A percentile compares a stretch with the other conserved stretches of the same genome.
These are phyloP conservation scores for Sebastes aleutianus DNA, from an alignment of 2,797 vertebrate genomes.

Conservation along the genomic window DNA sequence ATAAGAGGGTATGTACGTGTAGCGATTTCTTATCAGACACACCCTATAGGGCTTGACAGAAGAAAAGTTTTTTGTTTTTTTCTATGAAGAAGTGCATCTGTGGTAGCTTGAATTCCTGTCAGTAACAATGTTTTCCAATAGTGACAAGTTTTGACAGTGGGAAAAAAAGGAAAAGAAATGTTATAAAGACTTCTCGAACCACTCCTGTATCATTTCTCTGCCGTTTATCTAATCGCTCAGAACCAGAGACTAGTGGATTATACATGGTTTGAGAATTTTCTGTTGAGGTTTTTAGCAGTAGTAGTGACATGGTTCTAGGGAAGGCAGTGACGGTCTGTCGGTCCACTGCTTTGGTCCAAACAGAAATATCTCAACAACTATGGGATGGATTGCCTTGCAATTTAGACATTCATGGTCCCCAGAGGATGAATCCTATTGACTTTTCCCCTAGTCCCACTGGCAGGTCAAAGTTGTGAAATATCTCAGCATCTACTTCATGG, in stretches of 20 bases:
- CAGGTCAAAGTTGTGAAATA: background rate
- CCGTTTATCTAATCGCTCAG: background rate
- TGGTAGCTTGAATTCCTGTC: slow-evolving; percentile 10
- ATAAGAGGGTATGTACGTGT: slow-evolving; percentile 1
- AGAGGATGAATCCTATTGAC: background rate
- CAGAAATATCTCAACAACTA: background rate
- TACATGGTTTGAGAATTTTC: background rate
- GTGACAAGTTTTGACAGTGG: slow-evolving; percentile 3
- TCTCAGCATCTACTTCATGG: background rate
- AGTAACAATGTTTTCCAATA: slow-evolving; percentile 2
- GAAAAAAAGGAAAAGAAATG: background rate
- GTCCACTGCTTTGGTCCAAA: background rate
- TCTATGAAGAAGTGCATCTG: background rate
- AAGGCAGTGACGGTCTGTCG: background rate
- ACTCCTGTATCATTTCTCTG: background rate
- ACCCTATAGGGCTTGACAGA: slow-evolving; percentile 9
- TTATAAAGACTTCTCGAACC: background rate
- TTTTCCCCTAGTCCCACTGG: background rate
- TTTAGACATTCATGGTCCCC: background rate
- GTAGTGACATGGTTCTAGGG: background rate
- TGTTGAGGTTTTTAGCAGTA: background rate
- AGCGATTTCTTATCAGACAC: slow-evolving; percentile 3
- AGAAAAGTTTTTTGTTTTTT: background rate
- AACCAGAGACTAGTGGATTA: background rate
- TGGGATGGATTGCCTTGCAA: background rate